Evolutionary conservation across 1,140 invertebrate species (phyloP).

Genomic region (Latrodectus geometricus): DNA sequence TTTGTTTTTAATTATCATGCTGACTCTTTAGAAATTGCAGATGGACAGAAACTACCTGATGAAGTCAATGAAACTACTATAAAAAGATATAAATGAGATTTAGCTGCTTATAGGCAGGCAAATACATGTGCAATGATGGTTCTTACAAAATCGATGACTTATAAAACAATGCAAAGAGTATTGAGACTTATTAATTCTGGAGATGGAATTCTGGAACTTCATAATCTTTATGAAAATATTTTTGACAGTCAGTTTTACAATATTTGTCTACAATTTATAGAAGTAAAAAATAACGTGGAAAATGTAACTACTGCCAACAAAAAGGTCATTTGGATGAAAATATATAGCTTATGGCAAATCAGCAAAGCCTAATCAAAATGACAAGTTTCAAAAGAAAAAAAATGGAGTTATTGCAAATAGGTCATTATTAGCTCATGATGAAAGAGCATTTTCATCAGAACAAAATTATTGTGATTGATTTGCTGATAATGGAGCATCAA

Average conservation of each 20-base stretch:
- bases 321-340: not conserved
- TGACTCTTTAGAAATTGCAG: too few relatives aligned
- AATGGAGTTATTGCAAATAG: conserved; percentile 13
- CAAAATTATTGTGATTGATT: not conserved
- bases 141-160: not conserved
- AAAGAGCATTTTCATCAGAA: not conserved
- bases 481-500: conserved; percentile 19
- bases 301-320: not conserved
- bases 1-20: too few relatives aligned
- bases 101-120: too few relatives aligned
- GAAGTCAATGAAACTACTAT: too few relatives aligned
- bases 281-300: not conserved
- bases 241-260: too few relatives aligned
- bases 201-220: not conserved
- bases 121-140: not conserved
- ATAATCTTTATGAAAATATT: not conserved
- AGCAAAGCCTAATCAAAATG: not conserved
- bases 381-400: not conserved
- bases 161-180: not conserved
- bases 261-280: not conserved
- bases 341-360: conserved; percentile 31
- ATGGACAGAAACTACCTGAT: too few relatives aligned
- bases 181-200: not conserved
- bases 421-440: not conserved
- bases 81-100: too few relatives aligned